Conservation (phyloP, 92 coral and sea anemone genomes). For the Phenganax subtilis region DNA sequence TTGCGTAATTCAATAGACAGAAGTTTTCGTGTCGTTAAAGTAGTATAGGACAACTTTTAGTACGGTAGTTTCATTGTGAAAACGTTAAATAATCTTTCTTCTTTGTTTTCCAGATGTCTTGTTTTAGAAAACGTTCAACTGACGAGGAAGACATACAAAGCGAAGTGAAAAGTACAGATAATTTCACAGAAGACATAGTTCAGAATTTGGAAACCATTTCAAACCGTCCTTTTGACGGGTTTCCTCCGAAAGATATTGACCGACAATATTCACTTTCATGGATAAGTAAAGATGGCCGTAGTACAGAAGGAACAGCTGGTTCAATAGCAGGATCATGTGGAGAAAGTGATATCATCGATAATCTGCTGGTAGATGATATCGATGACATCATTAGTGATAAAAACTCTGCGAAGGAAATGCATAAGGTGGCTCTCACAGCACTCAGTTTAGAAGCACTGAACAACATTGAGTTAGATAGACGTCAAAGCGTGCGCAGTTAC, state of each 20-base stretch:
- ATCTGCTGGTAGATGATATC: neutral
- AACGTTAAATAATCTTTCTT: no score
- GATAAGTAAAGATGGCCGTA: conserved; percentile 1
- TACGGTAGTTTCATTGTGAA: no score
- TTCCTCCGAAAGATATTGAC: neutral
- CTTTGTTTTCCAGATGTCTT: no score
- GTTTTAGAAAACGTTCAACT: neutral
- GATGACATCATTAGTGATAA: neutral
- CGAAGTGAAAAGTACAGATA: neutral
- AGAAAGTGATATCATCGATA: conserved; percentile 5
- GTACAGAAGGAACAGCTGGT: conserved; percentile 32
- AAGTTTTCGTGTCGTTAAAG: neutral
- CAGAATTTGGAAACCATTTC: neutral
- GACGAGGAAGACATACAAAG: neutral
- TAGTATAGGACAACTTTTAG: no score
- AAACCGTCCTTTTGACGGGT: neutral
- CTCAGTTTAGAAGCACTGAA: conserved; percentile 15
- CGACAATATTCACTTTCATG: neutral
- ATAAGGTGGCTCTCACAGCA: neutral
- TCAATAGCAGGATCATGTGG: conserved; percentile 11
- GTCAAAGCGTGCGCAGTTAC: conserved; percentile 16
- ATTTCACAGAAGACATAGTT: neutral
- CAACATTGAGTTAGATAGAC: conserved; percentile 13
- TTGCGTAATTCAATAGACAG: neutral
- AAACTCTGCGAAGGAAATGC: neutral